Evolutionary conservation across 2,888 invertebrate species (phyloP), one percentile per base, ranked within the genome.

Genomic region (Lasius platythorax): DNA sequence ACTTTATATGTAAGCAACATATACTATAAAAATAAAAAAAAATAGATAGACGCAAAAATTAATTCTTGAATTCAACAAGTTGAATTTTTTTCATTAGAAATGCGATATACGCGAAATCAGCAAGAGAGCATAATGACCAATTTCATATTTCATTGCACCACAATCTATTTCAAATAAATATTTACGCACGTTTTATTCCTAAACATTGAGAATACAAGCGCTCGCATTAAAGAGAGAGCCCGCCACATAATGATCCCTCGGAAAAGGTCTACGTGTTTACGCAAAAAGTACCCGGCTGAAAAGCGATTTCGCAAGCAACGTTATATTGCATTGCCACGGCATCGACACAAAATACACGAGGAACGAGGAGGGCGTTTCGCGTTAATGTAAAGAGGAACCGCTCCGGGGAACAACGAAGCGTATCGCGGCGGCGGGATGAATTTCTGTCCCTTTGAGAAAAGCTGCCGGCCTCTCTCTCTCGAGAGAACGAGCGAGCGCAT

Each of bases 81-180:
- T 2, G 23, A 63, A 3, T 18, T 9, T 53, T 70, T 70, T 28
- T 43, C 6, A 40, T 70, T 9, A 6, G 33, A 79, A 15, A 70
- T 53, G 40, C 11, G 83, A 88, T 83, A 74, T 66, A 78, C 74
- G 82, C 75, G 63, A 75, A 66, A 37, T 66, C 58, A 30, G 53
- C 28, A 70, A 75, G 53, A 72, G 46, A 66, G 74, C 50, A 64
- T 78, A 78, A 72, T 66, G 85, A 75, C 73, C 83, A 89, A 88
- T 89, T 89, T 89, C 82, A 87, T 87, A 85, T 88, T 75, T 86
- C 81, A 67, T 84, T 63, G 73, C 84, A 72, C 67, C 74, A 72
- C 67, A 72, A 66, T 53, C n/a, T 40, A 78, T 28, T n/a, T 78
- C 68, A 56, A 78, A 68, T 53, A 53, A 9, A 28, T 78, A 78